Evolutionary conservation across 2,797 vertebrate species (phyloP).

Genomic region (Knipowitschia caucasica): DNA sequence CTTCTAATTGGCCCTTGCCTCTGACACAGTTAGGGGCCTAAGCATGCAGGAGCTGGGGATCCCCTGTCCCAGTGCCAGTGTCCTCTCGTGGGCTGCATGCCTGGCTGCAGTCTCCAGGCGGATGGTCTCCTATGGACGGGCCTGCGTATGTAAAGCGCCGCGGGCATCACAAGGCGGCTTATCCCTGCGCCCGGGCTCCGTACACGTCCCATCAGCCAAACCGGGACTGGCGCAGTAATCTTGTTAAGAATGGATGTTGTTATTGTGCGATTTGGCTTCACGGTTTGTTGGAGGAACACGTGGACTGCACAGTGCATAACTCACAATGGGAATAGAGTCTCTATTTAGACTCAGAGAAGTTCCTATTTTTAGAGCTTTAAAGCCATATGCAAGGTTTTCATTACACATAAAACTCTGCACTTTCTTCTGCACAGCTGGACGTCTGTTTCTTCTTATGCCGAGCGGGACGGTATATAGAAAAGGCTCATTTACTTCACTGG

Average conservation of each 20-base stretch:
- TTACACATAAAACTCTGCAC: background rate
- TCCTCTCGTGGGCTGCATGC: slow-evolving; percentile 46
- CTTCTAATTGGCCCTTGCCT: slow-evolving; percentile 68
- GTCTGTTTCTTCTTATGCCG: background rate
- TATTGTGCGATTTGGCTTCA: slow-evolving; percentile 69
- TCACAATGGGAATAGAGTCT: slow-evolving; percentile 62
- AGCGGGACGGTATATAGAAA: background rate
- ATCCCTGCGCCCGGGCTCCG: slow-evolving; percentile 57
- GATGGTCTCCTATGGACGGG: slow-evolving; percentile 58
- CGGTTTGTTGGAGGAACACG: slow-evolving; percentile 59
- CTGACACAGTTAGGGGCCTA: slow-evolving; percentile 51
- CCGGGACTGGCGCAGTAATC: slow-evolving; percentile 71
- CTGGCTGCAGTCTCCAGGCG: slow-evolving; percentile 57
- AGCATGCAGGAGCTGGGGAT: slow-evolving; percentile 33
- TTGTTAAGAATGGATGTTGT: slow-evolving; percentile 76
- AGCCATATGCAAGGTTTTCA: background rate
- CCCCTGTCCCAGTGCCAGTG: slow-evolving; percentile 41
- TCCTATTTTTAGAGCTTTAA: slow-evolving; percentile 54
- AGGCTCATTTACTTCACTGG: too few relatives aligned
- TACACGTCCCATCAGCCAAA: slow-evolving; percentile 68
- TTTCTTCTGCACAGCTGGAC: background rate
- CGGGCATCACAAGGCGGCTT: slow-evolving; percentile 61
- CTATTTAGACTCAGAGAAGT: slow-evolving; percentile 11
- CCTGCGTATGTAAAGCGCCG: slow-evolving; percentile 49
- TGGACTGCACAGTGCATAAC: slow-evolving; percentile 53